A percentile compares a stretch with the other conserved stretches of the same genome.
phyloP scores from a whole-genome alignment of 37 sponge, comb jelly and placozoan species.

The Chondrosia reniformis region DNA sequence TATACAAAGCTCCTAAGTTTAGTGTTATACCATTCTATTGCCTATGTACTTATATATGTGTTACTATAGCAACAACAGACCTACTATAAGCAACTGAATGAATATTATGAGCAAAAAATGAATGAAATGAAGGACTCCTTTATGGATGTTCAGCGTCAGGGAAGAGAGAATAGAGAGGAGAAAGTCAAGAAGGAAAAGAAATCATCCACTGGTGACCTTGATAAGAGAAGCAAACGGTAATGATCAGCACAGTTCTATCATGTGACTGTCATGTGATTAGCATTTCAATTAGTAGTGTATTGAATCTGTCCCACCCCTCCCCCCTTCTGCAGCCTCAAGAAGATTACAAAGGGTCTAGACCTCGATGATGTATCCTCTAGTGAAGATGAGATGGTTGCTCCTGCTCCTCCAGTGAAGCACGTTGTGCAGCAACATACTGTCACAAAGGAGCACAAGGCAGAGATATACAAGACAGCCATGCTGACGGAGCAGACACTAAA shows the following conservation, averaged over 20 bases:
- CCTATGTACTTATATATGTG: neutral
- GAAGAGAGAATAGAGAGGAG: neutral
- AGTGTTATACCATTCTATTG: neutral
- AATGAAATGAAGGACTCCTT: constrained; percentile 6
- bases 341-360: no score
- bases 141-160: no score
- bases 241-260: no score
- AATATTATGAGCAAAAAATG: constrained; percentile 14
- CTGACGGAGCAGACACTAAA: constrained; percentile 3
- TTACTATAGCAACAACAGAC: constrained; percentile 12
- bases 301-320: no score
- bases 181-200: constrained; percentile 10
- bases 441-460: constrained; percentile 10
- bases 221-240: no score
- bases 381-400: constrained; percentile 12
- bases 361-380: neutral
- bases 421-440: neutral
- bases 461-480: neutral
- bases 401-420: neutral
- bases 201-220: no score
- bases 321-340: no score
- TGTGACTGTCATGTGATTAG: no score
- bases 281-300: no score
- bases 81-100: constrained; percentile 1
- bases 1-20: no score